Evolutionary conservation across 2,113 vertebrate species (phyloP).

Genomic region (Alligator mississippiensis): DNA sequence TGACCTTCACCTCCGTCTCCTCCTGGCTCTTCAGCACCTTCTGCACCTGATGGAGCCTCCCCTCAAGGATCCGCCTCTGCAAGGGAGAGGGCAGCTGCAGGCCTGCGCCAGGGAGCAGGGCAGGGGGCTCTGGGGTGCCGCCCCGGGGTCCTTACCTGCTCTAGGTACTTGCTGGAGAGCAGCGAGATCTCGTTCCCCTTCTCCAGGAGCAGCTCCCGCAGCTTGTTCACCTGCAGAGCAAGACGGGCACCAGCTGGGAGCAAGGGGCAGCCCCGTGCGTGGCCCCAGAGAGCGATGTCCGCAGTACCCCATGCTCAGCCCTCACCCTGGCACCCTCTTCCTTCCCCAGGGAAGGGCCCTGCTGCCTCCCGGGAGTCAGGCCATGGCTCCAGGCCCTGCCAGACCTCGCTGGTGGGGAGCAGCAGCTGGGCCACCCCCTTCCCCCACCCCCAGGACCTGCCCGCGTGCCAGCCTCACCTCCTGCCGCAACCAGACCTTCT

Average conservation of each 20-base stretch:
- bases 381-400: not conserved
- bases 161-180: slow-evolving; percentile 59
- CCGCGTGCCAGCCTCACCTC: slow-evolving; percentile 48
- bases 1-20: slow-evolving; percentile 33
- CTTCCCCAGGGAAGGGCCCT: accelerated
- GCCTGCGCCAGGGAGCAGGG: too few species aligned
- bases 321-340: not conserved
- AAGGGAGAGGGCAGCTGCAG: not conserved
- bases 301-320: not conserved
- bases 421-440: not conserved
- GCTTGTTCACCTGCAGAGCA: slow-evolving; percentile 74
- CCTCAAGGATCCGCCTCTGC: not conserved
- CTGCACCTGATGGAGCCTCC: not conserved
- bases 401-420: not conserved
- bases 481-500: slow-evolving; percentile 75
- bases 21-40: not conserved
- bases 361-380: not conserved
- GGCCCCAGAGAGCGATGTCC: not conserved
- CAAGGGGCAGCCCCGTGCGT: not conserved
- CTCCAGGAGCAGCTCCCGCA: slow-evolving; percentile 75
- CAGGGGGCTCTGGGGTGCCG: not conserved
- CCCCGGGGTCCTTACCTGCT: slow-evolving; percentile 51
- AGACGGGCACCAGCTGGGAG: accelerated
- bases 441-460: not conserved
- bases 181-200: slow-evolving; percentile 66